Percentiles rank a stretch among this genome's conserved stretches.
Conservation (phyloP, 2,113 vertebrate species). For the Alligator sinensis region DNA sequence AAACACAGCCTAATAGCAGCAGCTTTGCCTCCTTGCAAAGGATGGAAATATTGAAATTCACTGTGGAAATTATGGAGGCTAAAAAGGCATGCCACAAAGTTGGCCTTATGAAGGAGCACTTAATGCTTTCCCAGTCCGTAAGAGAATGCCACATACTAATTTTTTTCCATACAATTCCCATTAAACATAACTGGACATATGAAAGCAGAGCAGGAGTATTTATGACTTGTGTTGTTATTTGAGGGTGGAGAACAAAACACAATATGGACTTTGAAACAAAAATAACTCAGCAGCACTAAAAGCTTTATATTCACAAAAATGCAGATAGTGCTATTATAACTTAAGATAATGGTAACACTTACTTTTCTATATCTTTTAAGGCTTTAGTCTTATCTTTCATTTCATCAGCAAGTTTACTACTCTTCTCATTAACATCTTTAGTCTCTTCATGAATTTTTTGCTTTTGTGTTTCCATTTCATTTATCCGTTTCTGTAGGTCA, state of each 20-base stretch:
- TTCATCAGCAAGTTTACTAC: slow-evolving; percentile 83
- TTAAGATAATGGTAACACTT: slow-evolving; percentile 59
- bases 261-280: neutral
- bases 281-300: neutral
- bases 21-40: neutral
- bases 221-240: neutral
- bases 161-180: neutral
- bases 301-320: neutral
- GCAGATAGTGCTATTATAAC: neutral
- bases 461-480: slow-evolving; percentile 87
- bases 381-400: slow-evolving; percentile 89
- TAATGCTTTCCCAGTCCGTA: neutral
- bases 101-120: neutral
- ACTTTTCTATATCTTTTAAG: slow-evolving; percentile 93
- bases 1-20: neutral
- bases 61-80: neutral
- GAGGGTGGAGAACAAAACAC: neutral
- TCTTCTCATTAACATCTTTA: slow-evolving; percentile 89
- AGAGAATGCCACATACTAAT: neutral
- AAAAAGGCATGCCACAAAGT: neutral
- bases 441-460: slow-evolving; percentile 89
- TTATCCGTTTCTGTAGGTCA: slow-evolving; percentile 87
- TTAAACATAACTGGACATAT: neutral
- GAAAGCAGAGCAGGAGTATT: neutral
- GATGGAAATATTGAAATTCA: neutral